Conservation (phyloP, 30 jellyfish, hydroid and myxozoan species). For the Morbakka virulenta region DNA sequence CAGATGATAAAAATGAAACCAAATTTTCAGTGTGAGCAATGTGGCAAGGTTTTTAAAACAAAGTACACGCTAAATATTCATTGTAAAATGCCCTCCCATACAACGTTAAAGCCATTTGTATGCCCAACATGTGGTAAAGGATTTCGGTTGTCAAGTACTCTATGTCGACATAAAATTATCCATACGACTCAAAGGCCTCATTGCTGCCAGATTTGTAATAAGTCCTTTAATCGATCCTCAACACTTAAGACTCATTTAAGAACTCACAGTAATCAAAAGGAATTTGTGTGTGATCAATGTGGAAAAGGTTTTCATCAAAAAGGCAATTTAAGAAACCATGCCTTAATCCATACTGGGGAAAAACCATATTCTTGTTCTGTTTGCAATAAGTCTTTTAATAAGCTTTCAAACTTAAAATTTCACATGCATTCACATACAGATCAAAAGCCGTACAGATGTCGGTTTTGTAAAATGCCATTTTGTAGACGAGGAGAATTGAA, state of each 20-base stretch:
- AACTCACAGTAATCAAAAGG: conserved; percentile 83
- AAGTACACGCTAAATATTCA: conserved; percentile 85
- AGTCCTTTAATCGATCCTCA: conserved; percentile 89
- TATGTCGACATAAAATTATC: conserved; percentile 88
- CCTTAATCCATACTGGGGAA: conserved; percentile 92
- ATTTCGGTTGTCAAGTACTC: conserved; percentile 94
- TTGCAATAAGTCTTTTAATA: conserved; percentile 80
- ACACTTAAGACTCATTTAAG: conserved; percentile 92
- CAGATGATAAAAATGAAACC: conserved; percentile 29
- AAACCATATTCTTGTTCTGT: conserved; percentile 82
- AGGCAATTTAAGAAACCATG: conserved; percentile 89
- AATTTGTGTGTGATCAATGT: conserved; percentile 75
- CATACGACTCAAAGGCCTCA: conserved; percentile 97
- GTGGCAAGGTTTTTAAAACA: conserved; percentile 87
- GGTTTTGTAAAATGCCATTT: conserved; percentile 83
- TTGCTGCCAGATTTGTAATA: conserved; percentile 83
- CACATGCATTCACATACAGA: conserved; percentile 94
- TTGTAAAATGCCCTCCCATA: conserved; percentile 94
- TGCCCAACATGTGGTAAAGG: conserved; percentile 96
- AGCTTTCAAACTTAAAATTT: conserved; percentile 78
- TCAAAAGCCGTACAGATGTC: conserved; percentile 97
- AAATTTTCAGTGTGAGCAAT: conserved; percentile 85
- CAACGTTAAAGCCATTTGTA: conserved; percentile 91
- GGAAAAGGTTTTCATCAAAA: conserved; percentile 95
- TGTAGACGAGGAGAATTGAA: conserved; percentile 93